These are phyloP conservation scores for Cepaea nemoralis DNA, from an alignment of 1,140 invertebrate species.

Conservation along the genomic window DNA sequence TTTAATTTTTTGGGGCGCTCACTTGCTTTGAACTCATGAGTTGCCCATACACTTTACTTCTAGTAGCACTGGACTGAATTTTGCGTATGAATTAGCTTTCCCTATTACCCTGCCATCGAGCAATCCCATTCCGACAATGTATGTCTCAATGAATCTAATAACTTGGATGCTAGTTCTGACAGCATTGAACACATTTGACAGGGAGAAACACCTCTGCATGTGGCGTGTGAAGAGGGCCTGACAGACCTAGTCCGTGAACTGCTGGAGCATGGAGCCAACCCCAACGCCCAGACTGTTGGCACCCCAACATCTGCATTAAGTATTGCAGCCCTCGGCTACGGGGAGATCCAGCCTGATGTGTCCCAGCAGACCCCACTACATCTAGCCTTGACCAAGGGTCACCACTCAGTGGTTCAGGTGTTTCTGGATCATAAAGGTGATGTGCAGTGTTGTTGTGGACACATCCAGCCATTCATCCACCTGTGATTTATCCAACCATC, in stretches of 20 bases:
- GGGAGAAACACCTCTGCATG: constrained; percentile 79
- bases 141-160: too few species aligned
- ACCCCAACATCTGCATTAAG: constrained; percentile 37
- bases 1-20: too few species aligned
- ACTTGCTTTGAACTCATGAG: too few species aligned
- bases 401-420: constrained; percentile 79
- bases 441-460: too few species aligned
- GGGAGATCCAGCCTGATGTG: constrained; percentile 68
- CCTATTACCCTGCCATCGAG: too few species aligned
- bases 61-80: too few species aligned
- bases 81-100: too few species aligned
- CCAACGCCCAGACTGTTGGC: constrained; percentile 77
- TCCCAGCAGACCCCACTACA: constrained; percentile 83
- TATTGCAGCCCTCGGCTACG: constrained; percentile 49
- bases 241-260: constrained; percentile 77
- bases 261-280: constrained; percentile 79
- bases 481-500: too few species aligned
- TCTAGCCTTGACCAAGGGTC: constrained; percentile 82
- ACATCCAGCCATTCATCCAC: too few species aligned
- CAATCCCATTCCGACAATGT: too few species aligned
- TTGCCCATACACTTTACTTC: too few species aligned
- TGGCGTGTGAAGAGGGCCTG: constrained; percentile 81
- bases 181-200: constrained; percentile 38
- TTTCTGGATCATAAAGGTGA: constrained; percentile 80
- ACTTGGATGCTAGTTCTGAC: too few species aligned